Percentiles rank a stretch among this genome's conserved stretches.
Conservation (phyloP, 2,797 vertebrate species). For the Triplophysa yarkandensis region DNA sequence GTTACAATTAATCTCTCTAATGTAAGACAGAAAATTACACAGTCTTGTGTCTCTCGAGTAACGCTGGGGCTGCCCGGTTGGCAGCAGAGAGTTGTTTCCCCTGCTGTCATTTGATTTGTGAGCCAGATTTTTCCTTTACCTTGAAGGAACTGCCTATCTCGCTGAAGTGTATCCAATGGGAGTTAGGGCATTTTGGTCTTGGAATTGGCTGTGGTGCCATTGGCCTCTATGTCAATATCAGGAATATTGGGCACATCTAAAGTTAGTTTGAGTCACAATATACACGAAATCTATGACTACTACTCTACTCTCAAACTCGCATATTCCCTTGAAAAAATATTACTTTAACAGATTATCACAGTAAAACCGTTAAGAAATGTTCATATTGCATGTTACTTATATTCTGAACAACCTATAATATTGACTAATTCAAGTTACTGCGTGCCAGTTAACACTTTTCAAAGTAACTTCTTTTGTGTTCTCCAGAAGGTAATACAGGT, state of each 20-base stretch:
- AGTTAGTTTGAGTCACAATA: no score
- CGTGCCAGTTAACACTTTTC: no score
- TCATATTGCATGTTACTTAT: background rate
- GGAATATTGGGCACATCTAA: no score
- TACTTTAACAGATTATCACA: no score
- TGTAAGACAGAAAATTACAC: conserved; percentile 26
- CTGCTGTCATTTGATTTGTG: conserved; percentile 55
- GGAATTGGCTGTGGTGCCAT: conserved; percentile 30
- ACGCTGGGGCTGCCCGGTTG: conserved; percentile 49
- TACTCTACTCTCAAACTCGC: no score
- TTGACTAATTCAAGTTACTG: no score
- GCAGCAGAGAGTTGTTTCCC: conserved; percentile 52
- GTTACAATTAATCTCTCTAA: conserved; percentile 24
- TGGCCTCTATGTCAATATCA: conserved; percentile 37
- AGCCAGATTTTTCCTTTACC: conserved; percentile 68
- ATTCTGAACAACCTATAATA: background rate
- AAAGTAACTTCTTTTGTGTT: no score
- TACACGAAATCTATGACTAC: no score
- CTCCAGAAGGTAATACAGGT: no score
- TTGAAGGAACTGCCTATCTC: conserved; percentile 47
- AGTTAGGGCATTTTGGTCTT: conserved; percentile 26
- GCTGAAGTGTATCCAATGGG: conserved; percentile 60
- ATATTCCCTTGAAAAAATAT: no score
- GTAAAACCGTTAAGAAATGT: no score
- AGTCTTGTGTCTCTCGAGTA: conserved; percentile 48